Evolutionary conservation across 1,140 invertebrate genomes (phyloP), one percentile per base, ranked within the genome.

Genomic region (Drosophila littoralis): DNA sequence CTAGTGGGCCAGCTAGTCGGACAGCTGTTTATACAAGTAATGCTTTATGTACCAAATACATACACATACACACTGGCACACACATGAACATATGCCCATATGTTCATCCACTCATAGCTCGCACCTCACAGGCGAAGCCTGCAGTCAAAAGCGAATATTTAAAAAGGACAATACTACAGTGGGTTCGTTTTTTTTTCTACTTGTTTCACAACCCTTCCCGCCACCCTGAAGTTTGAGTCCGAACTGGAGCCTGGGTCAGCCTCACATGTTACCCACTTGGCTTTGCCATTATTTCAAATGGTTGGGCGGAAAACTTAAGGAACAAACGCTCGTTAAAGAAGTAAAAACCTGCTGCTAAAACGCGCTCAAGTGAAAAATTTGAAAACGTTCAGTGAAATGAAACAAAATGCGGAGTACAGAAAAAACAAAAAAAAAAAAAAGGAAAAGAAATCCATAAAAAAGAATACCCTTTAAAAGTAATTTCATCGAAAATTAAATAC

Each of bases 351-450:
- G 69, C 75, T 81, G 75, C 69, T 63, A 52, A 90, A 90, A 76
- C 77, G 71, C 67, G 60, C 58, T 88, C 74, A 72, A 83, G 88
- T 78, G 88, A 81, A 68, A 90, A 90, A 90, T 90, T 90, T 88
- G 77, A 86, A 90, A 90, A 83, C 79, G 83, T 75, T 81, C 81
- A 85, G 75, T 81, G 73, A 84, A 83, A 82, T 88, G 80, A 88
- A 88, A 82, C 68, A 63, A 81, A 76, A 75, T 76, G 73, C 72
- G 76, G 52, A 73, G 36, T 63, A 68, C 66, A 57, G 58, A 54
- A 64, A 61, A 28, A 28, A 28, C 2, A 17, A 59, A 57, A 72
- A 50, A 54, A 51, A 64, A 61, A 48, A 10, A 46, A 22, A 2
- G 7, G 1, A 22, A 4, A 46, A 17, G 8, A 13, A 36, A 28